Base-by-base conservation (phyloP, 2,113 vertebrate genomes). In the Pipra filicauda region DNA sequence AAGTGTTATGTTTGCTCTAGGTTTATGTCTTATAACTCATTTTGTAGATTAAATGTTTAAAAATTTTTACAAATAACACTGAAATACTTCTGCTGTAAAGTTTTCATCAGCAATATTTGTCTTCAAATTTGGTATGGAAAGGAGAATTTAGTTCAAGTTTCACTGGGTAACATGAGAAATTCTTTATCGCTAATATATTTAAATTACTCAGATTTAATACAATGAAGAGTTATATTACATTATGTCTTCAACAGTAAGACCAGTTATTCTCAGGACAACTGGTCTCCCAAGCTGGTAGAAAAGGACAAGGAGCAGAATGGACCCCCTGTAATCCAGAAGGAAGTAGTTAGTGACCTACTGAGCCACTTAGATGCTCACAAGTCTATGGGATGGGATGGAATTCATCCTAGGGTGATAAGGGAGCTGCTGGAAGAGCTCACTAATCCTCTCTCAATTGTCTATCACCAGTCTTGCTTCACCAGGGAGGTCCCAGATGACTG, bases 1-100 rank as follows among this genome's bases (percentile, higher is more conserved):
- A 88, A 90, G 88, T 92, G 72, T 89, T 82, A 79, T 94, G 52
- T 95, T 97, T 97, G 71, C 48, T 83, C 31, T 91, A 48, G 77
- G 54, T 90, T 96, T 96, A 92, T 37, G 46, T 75, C 65, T 91
- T 91, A 75, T 93, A 92, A 73, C 21, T 93, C 28, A 48, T 67
- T 92, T 8, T 26, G 13, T n/a, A 91, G 31, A 83, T 89, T 59
- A 96, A 96, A 46, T 19, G 91, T 92, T 94, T 90, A 20, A 79
- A 76, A 95, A 69, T 85, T 67, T 92, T 89, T 88, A 70, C 48
- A 96, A 97, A 91, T 88, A 96, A 78, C 69, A 87, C 69, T 78
- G 71, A 89, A 92, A 84, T 95, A 82, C 9, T 87, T 67, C 44
- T 48, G n/a, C 44, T 87, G 58, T 89, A 90, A 79, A 92, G 71